Percentiles rank a stretch among this genome's conserved stretches.
phyloP scores from a whole-genome alignment of 1,140 invertebrate genomes.

The Drosophila repleta region DNA sequence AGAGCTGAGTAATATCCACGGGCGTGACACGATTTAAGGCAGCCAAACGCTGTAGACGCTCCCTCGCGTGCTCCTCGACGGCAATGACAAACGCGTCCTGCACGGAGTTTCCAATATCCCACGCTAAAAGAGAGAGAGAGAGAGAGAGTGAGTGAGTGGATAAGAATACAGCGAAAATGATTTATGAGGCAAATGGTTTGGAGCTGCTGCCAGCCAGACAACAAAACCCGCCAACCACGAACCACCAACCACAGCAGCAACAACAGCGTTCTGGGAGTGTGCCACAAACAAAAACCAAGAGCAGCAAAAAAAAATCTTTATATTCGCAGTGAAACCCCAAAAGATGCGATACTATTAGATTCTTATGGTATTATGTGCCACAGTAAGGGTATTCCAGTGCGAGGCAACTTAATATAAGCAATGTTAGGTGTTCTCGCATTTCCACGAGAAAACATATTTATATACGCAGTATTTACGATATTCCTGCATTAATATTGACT shows the following conservation, averaged over 20 bases:
- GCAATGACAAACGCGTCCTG: slow-evolving; percentile 99
- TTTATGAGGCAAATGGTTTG: slow-evolving; percentile 36
- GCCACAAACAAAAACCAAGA: slow-evolving; percentile 1
- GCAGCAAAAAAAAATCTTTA: neutral
- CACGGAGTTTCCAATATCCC: slow-evolving; percentile 94
- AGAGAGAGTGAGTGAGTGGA: neutral
- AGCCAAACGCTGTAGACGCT: slow-evolving; percentile 94
- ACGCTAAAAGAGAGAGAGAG: slow-evolving; percentile 86
- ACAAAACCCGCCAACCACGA: slow-evolving; percentile 20
- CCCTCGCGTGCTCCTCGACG: slow-evolving; percentile 95
- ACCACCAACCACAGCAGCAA: slow-evolving; percentile 28
- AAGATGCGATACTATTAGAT: neutral
- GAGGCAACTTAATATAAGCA: no score
- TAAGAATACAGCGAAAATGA: slow-evolving; percentile 32
- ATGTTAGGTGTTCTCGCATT: no score
- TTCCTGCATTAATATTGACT: no score
- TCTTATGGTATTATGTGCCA: neutral
- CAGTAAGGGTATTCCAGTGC: neutral
- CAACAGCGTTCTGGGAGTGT: neutral
- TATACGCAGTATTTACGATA: no score
- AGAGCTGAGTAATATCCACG: slow-evolving; percentile 97
- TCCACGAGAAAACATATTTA: no score
- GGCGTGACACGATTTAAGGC: slow-evolving; percentile 95
- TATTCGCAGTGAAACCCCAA: slow-evolving; percentile 14
- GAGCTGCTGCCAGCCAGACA: slow-evolving; percentile 25